Conservation (phyloP, 2,888 invertebrate genomes). For the Amphimallon solstitiale region DNA sequence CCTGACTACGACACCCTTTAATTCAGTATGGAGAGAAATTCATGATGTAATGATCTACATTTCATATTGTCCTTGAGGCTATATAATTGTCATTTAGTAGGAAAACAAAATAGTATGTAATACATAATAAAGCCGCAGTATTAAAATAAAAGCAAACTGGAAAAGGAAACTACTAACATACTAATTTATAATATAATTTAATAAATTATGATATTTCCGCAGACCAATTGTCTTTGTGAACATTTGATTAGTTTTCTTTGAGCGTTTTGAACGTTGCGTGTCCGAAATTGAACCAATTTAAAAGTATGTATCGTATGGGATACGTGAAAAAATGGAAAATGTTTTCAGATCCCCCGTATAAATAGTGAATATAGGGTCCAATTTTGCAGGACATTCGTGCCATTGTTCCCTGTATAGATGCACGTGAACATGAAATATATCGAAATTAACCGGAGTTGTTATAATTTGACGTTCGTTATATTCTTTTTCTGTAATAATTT, state of each 20-base stretch:
- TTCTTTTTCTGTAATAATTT: conserved; percentile 33
- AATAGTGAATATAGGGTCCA: not conserved
- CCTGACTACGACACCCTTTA: too few species aligned
- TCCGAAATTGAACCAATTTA: conserved; percentile 49
- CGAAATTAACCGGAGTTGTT: conserved; percentile 32
- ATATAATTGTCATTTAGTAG: too few species aligned
- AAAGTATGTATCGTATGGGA: conserved; percentile 46
- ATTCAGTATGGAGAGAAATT: too few species aligned
- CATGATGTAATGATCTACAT: too few species aligned
- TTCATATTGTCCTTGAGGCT: too few species aligned
- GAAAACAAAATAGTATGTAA: too few species aligned
- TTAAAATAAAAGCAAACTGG: too few species aligned
- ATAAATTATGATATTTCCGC: conserved; percentile 15
- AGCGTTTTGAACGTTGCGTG: conserved; percentile 46
- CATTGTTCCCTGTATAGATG: conserved; percentile 26
- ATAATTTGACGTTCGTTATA: conserved; percentile 35
- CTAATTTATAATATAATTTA: not conserved
- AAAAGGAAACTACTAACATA: too few species aligned
- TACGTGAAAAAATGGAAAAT: conserved; percentile 40
- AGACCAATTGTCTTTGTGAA: conserved; percentile 20
- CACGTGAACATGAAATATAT: conserved; percentile 34
- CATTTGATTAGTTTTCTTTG: conserved; percentile 33
- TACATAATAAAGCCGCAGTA: too few species aligned
- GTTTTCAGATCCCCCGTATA: not conserved
- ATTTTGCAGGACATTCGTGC: not conserved